Base-by-base conservation (phyloP, 2,888 invertebrate genomes). In the Charanyca ferruginea region DNA sequence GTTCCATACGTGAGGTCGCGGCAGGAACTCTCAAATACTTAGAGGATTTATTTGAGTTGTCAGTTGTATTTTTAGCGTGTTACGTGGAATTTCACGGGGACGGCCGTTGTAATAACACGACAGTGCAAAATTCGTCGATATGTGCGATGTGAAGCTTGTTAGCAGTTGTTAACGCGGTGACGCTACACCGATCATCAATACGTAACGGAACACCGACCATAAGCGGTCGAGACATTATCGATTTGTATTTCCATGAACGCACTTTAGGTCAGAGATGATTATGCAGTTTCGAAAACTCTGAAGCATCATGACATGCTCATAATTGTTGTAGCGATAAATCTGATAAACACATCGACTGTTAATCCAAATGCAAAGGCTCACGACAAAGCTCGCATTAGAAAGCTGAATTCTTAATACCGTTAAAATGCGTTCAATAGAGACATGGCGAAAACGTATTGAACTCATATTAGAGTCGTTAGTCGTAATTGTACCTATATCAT, bases 401-500 rank as follows among this genome's bases (percentile, higher is more conserved):
- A 94, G 93, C 90, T 85, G 73, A 86, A 88, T 78, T 89, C 85
- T 85, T 84, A 86, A 85, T 87, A 89, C 87, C 84, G 88, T 89
- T 91, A 87, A 89, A 89, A 90, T 85, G 86, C 85, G 88, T 87
- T 81, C 83, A 78, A 90, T 87, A 87, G 84, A 90, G 84, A 87
- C 84, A 87, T 84, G 83, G 85, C 86, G 80, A 84, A 89, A 88
- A 88, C 79, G 85, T 89, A 90, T 90, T 87, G 87, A 89, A 88
- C 85, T 84, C 79, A 81, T 86, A 91, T 90, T 90, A 89, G 81
- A 88, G 83, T 91, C 90, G 91, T 91, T 89, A 91, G 83, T 80
- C 74, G 85, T 93, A 93, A 93, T 93, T 91, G 91, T 89, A n/a
- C n/a, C n/a, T n/a, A 84, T 88, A 90, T 91, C 89, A 91, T 89